These are phyloP conservation scores for Callithrix jacchus DNA, from an alignment of 2,113 vertebrate genomes.

Conservation along the genomic window DNA sequence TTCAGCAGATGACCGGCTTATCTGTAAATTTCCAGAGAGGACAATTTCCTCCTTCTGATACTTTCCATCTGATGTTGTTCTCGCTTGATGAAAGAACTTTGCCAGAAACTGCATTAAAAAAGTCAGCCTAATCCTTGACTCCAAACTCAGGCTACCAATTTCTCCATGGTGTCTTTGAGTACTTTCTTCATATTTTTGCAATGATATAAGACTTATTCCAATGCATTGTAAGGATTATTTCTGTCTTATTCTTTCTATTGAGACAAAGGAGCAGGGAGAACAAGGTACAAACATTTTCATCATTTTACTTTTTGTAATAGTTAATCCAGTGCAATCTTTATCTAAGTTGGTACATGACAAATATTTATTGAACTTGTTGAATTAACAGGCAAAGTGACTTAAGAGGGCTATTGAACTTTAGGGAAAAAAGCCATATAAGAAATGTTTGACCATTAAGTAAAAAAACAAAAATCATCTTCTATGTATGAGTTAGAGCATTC, in stretches of 20 bases:
- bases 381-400: conserved; percentile 13
- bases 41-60: neutral
- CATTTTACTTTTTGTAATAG: neutral
- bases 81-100: neutral
- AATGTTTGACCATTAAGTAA: conserved; percentile 8
- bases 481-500: conserved; percentile 61
- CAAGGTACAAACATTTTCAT: neutral
- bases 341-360: neutral
- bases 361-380: conserved; percentile 36
- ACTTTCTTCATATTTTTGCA: neutral
- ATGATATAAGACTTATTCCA: neutral
- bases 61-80: neutral
- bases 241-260: neutral
- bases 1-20: neutral
- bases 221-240: neutral
- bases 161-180: neutral
- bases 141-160: neutral
- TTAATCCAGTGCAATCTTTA: neutral
- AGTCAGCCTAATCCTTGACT: neutral
- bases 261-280: neutral
- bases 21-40: neutral
- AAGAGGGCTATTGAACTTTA: neutral
- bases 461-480: neutral
- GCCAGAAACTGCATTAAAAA: neutral
- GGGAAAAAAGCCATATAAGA: conserved; percentile 21